These are phyloP conservation scores for Caenorhabditis plicata DNA, from an alignment of 2,888 invertebrate genomes.

Conservation along the genomic window DNA sequence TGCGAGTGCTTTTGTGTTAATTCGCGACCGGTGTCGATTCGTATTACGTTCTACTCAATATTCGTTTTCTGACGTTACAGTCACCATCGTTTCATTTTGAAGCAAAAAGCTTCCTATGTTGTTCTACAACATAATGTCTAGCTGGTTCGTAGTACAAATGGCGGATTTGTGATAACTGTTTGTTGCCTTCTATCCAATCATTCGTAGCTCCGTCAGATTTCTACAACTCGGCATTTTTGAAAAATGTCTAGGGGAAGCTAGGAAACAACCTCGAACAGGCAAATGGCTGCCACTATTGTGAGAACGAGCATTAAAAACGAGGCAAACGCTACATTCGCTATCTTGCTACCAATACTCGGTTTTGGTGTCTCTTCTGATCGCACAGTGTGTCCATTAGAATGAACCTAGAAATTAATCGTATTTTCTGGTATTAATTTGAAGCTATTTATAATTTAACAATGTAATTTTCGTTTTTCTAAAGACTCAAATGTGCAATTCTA, in stretches of 20 bases:
- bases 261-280: conserved; percentile 29
- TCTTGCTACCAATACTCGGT: conserved; percentile 2
- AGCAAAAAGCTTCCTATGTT: conserved; percentile 31
- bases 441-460: no score
- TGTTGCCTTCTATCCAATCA: conserved; percentile 37
- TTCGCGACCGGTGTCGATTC: no score
- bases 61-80: not conserved
- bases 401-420: no score
- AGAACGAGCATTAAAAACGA: conserved; percentile 29
- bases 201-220: conserved; percentile 21
- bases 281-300: conserved; percentile 24
- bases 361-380: conserved; percentile 5
- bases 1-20: no score
- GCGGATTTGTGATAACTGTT: conserved; percentile 32
- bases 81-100: conserved; percentile 12
- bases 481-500: no score
- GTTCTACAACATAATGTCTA: conserved; percentile 31
- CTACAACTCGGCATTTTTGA: conserved; percentile 3
- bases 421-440: no score
- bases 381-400: conserved; percentile 9
- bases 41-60: not conserved
- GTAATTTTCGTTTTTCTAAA: no score
- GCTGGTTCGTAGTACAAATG: conserved; percentile 47
- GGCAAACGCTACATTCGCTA: conserved; percentile 23
- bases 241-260: not conserved